Conservation (phyloP, 1,140 invertebrate genomes). For the Drosophila setifemur region DNA sequence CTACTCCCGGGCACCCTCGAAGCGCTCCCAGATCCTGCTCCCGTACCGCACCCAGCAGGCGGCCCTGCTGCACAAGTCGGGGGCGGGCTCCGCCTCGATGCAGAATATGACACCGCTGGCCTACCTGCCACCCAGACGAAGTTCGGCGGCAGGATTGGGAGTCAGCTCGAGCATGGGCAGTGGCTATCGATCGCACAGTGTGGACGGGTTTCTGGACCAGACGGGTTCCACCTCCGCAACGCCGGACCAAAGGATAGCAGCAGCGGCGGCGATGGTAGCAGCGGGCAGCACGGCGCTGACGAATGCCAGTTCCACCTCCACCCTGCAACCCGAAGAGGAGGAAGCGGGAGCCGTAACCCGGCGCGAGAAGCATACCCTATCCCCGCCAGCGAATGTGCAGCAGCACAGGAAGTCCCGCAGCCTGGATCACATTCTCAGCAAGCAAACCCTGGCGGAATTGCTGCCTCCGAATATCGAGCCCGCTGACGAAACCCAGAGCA, state of each 20-base stretch:
- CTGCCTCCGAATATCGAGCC: constrained; percentile 53
- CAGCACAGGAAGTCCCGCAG: constrained; percentile 85
- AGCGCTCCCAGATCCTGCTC: constrained; percentile 62
- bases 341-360: constrained; percentile 37
- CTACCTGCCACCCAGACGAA: constrained; percentile 54
- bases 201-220: constrained; percentile 76
- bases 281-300: constrained; percentile 74
- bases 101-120: constrained; percentile 69
- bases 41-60: constrained; percentile 76
- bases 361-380: constrained; percentile 59
- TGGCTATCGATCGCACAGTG: constrained; percentile 77
- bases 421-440: constrained; percentile 86
- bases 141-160: constrained; percentile 69
- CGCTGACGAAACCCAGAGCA: constrained; percentile 80
- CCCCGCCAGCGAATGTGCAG: constrained; percentile 53
- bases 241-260: constrained; percentile 70
- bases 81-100: constrained; percentile 64
- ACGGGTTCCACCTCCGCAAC: constrained; percentile 47
- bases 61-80: constrained; percentile 57
- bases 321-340: constrained; percentile 65
- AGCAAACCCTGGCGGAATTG: constrained; percentile 76
- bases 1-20: constrained; percentile 48
- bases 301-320: constrained; percentile 74
- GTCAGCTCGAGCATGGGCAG: constrained; percentile 48
- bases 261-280: constrained; percentile 65